Percentiles rank a stretch among this genome's conserved stretches.
Conservation (phyloP, 2,797 vertebrate species). For the Pseudochirops corinnae region DNA sequence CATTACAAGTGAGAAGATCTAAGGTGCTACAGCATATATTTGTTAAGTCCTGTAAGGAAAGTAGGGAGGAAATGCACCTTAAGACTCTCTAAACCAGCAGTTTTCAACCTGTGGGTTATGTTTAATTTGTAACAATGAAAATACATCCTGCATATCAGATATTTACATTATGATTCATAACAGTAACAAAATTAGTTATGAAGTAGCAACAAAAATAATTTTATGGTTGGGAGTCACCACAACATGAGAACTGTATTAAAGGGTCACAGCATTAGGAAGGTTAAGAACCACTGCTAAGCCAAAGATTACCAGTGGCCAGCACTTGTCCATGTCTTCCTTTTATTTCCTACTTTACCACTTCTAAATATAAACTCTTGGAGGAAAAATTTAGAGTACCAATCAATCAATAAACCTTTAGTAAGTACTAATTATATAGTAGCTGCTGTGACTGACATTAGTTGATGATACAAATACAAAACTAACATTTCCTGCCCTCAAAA, state of each 20-base stretch:
- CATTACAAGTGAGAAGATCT: not conserved
- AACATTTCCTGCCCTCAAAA: not conserved
- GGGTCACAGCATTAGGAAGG: too few relatives aligned
- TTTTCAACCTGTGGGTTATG: too few relatives aligned
- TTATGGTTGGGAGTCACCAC: too few relatives aligned
- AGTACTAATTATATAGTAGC: not conserved
- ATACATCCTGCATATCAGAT: too few relatives aligned
- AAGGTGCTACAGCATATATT: not conserved
- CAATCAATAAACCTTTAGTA: not conserved
- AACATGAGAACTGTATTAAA: too few relatives aligned
- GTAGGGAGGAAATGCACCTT: constrained; percentile 9
- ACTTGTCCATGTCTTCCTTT: not conserved
- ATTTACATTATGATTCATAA: too few relatives aligned
- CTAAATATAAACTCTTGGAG: not conserved
- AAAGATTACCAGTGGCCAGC: not conserved
- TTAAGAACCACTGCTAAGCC: not conserved
- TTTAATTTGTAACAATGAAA: too few relatives aligned
- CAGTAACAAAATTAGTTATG: too few relatives aligned
- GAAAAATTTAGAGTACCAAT: not conserved
- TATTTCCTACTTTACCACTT: not conserved
- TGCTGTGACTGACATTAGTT: not conserved
- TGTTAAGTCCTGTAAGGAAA: constrained; percentile 25
- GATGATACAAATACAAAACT: not conserved
- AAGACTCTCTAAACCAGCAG: not conserved
- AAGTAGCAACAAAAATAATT: too few relatives aligned